A percentile compares a stretch with the other conserved stretches of the same genome.
phyloP scores from a whole-genome alignment of 2,113 vertebrate species.

The Burhinus bistriatus region DNA sequence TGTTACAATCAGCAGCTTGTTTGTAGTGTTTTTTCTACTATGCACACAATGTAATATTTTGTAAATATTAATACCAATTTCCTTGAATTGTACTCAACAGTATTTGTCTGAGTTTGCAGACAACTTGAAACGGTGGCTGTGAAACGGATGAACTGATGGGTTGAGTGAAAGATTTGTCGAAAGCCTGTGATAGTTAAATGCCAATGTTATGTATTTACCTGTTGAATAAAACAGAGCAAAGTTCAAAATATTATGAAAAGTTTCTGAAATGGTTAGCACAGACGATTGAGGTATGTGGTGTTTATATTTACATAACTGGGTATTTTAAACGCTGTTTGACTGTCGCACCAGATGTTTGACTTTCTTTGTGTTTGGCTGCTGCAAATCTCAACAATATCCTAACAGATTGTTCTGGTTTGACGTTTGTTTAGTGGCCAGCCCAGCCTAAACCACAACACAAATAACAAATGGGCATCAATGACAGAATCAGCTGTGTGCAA shows the following conservation, averaged over 20 bases:
- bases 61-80: neutral
- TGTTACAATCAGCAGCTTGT: rapidly evolving
- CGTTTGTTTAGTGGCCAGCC: neutral
- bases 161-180: neutral
- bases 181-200: neutral
- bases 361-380: neutral
- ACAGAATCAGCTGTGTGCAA: neutral
- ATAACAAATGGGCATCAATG: neutral
- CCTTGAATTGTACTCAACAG: rapidly evolving
- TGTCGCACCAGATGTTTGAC: neutral
- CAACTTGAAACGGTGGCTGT: neutral
- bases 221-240: neutral
- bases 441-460: neutral
- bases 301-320: neutral
- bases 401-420: neutral
- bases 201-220: neutral
- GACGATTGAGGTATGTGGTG: neutral
- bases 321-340: neutral
- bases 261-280: neutral
- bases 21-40: neutral
- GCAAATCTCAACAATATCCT: neutral
- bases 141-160: neutral
- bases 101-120: neutral
- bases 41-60: rapidly evolving
- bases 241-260: neutral